Conservation (phyloP, 2,113 vertebrate species). For the Mystacornis crossleyi region DNA sequence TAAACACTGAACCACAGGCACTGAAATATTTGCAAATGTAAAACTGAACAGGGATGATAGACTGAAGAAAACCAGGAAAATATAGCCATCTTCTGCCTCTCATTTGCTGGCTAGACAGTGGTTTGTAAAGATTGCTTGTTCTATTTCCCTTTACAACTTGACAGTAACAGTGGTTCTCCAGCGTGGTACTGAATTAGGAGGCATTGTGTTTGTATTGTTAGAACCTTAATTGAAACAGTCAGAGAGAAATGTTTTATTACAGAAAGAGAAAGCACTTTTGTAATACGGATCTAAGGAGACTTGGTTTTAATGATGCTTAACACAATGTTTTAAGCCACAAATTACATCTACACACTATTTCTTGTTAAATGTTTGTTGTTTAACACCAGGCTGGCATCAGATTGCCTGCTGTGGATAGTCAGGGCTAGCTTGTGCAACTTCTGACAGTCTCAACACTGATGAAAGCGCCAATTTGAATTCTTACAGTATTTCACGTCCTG, state of each 20-base stretch:
- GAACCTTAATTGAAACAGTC: slow-evolving; percentile 69
- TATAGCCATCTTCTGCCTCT: neutral
- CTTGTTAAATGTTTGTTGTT: slow-evolving; percentile 74
- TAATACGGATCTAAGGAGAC: slow-evolving; percentile 69
- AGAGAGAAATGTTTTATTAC: slow-evolving; percentile 73
- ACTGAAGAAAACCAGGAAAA: neutral
- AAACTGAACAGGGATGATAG: neutral
- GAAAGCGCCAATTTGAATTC: slow-evolving; percentile 52
- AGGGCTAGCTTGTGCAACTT: slow-evolving; percentile 56
- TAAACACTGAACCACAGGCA: neutral
- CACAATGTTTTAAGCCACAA: slow-evolving; percentile 67
- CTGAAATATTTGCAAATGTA: neutral
- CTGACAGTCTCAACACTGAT: slow-evolving; percentile 66
- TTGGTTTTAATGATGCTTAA: slow-evolving; percentile 74
- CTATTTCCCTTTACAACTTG: slow-evolving; percentile 29
- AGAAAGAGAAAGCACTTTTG: slow-evolving; percentile 56
- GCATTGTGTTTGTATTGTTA: slow-evolving; percentile 71
- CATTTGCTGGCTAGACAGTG: neutral
- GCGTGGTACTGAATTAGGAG: slow-evolving; percentile 59
- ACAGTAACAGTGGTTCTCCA: slow-evolving; percentile 30
- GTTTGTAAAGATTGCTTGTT: neutral
- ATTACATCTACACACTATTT: slow-evolving; percentile 62
- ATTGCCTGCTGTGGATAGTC: slow-evolving; percentile 67
- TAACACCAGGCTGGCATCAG: slow-evolving; percentile 75
- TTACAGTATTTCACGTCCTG: slow-evolving; percentile 45